These are phyloP conservation scores for Myiothlypis coronata DNA, from an alignment of 2,797 vertebrate genomes.

Conservation along the genomic window DNA sequence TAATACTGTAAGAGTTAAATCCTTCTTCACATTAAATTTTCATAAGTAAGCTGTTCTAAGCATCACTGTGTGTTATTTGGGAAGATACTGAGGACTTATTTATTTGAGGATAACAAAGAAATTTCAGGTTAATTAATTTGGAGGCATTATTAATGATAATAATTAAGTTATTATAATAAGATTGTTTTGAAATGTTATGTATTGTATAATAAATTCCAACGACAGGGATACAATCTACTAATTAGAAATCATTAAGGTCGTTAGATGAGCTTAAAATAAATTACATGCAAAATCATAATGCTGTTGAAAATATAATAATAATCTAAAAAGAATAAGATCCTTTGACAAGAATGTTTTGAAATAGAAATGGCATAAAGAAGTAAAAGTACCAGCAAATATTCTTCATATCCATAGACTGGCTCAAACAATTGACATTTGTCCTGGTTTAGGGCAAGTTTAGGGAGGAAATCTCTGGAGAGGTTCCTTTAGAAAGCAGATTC, in stretches of 20 bases:
- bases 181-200: background rate
- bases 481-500: background rate
- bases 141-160: background rate
- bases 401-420: background rate
- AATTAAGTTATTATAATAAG: background rate
- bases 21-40: background rate
- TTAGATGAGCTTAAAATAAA: background rate
- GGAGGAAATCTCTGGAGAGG: background rate
- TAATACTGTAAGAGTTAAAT: background rate
- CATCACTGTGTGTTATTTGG: background rate
- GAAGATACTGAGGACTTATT: background rate
- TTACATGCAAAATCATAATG: background rate
- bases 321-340: background rate
- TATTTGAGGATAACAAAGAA: background rate
- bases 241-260: background rate
- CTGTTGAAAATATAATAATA: background rate
- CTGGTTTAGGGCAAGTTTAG: background rate
- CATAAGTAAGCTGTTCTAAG: background rate
- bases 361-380: background rate
- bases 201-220: background rate
- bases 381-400: background rate
- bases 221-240: background rate
- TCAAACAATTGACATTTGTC: background rate
- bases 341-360: background rate
- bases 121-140: background rate